Evolutionary conservation across 2,888 invertebrate species (phyloP).

Genomic region (Drosophila subsilvestris): DNA sequence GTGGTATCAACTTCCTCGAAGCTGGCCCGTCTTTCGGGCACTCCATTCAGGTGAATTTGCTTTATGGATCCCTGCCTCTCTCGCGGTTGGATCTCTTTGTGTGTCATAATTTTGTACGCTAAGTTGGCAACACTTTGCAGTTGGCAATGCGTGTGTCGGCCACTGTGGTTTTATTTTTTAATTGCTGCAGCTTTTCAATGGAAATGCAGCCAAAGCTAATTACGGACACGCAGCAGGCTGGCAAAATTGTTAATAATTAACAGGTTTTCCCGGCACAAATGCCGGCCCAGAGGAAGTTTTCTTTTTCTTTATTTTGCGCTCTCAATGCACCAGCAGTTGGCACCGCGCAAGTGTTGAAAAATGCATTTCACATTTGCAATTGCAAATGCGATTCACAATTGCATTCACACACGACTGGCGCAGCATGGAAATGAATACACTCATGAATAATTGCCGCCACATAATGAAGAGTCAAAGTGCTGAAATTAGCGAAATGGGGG

Average conservation of each 20-base stretch:
- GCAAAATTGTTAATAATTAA: conserved; percentile 81
- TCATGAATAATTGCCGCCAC: conserved; percentile 26
- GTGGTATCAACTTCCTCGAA: conserved; percentile 1
- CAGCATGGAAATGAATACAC: conserved; percentile 34
- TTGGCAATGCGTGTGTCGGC: conserved; percentile 53
- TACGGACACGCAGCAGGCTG: conserved; percentile 73
- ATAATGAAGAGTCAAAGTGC: conserved; percentile 66
- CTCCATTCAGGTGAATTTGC: conserved; percentile 10
- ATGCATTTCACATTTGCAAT: conserved; percentile 41
- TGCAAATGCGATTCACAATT: conserved; percentile 47
- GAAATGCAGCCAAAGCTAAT: conserved; percentile 79
- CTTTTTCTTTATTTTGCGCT: conserved; percentile 18
- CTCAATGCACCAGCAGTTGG: conserved; percentile 45
- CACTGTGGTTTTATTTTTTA: conserved; percentile 59
- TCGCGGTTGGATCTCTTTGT: conserved; percentile 34
- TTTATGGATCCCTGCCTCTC: conserved; percentile 33
- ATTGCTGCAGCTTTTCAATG: conserved; percentile 74
- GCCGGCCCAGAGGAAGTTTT: conserved; percentile 54
- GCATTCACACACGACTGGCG: conserved; percentile 43
- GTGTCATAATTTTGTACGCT: conserved; percentile 78
- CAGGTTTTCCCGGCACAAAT: conserved; percentile 68
- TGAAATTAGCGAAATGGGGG: conserved; percentile 50
- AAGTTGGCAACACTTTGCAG: conserved; percentile 80
- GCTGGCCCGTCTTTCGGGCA: neutral
- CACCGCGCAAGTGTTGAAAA: conserved; percentile 70